Base-by-base conservation (phyloP, 2,113 vertebrate genomes). In the Sapajus apella region DNA sequence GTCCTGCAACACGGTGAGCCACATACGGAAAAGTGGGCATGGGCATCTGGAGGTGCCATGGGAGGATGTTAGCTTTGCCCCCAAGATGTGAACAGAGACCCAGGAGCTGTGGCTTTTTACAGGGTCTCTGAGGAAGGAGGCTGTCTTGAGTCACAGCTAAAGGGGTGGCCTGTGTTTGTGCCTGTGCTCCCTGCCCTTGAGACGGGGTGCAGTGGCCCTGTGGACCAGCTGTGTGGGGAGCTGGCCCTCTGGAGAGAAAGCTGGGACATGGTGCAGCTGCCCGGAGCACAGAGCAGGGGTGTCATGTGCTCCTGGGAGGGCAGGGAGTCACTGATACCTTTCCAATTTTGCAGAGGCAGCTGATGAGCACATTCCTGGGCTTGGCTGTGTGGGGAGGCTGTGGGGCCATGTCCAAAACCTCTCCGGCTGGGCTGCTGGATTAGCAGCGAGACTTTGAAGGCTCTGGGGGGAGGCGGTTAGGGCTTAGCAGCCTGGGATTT, bases 301-400 rank as follows among this genome's bases (percentile, higher is more conserved):
- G 8, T 93, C 91, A 84, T 13, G 25, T 17, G 83, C 84, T 95
- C 35, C 9, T 0, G 25, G 56, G 43, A 43, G 25, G 11, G 13
- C 43, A n/a, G n/a, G 72, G 92, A 96, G 25, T 72, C 84, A 82
- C 45, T 0, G 61, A 47, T n/a, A 17, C 30, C 50, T 86, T 68
- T 76, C 79, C 76, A 32, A 70, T 37, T 92, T 37, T 37, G 56
- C 72, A 55, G 79, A 96, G 17, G 76, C 87, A 96, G 87, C 94
- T 85, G 85, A 79, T 23, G 70, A 86, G 16, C 0, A 3, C 73
- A 61, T 50, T 61, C 86, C 68, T 16, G 11, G 84, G 85, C 18
- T 37, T 4, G 20, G 55, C 11, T 47, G 66, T 25, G 50, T 79
- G 3, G 25, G 85, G 77, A 79, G 70, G 30, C 56, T 3, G 30